These are phyloP conservation scores for Morone chrysops DNA, from an alignment of 2,113 vertebrate species.

Conservation along the genomic window DNA sequence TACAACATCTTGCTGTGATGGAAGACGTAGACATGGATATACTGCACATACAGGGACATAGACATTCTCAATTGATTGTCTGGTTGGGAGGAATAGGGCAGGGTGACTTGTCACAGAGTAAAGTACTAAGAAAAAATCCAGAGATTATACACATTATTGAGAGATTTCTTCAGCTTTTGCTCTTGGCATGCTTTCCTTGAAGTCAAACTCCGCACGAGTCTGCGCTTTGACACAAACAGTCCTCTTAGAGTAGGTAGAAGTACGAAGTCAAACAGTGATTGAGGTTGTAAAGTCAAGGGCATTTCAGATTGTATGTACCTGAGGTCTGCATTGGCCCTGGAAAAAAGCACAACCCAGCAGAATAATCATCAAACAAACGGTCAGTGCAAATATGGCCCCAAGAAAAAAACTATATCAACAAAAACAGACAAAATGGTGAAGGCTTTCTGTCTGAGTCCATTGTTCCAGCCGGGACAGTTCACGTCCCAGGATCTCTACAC, in stretches of 20 bases:
- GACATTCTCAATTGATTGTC: slow-evolving; percentile 79
- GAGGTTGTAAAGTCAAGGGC: slow-evolving; percentile 65
- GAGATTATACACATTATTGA: slow-evolving; percentile 47
- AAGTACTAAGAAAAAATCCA: slow-evolving; percentile 52
- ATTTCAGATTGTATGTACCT: slow-evolving; percentile 75
- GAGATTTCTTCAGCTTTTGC: slow-evolving; percentile 35
- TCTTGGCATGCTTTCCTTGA: slow-evolving; percentile 47
- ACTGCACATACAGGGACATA: slow-evolving; percentile 47
- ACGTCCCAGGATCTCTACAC: slow-evolving; percentile 24
- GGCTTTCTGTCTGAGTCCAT: slow-evolving; percentile 32
- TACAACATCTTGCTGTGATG: slow-evolving; percentile 52
- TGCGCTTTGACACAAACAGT: slow-evolving; percentile 18
- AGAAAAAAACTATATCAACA: slow-evolving; percentile 44
- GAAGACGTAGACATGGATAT: slow-evolving; percentile 63
- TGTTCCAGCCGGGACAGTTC: slow-evolving; percentile 46
- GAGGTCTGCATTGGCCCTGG: slow-evolving; percentile 76
- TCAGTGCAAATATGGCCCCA: slow-evolving; percentile 81
- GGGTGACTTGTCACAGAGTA: slow-evolving; percentile 57
- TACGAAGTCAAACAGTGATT: slow-evolving; percentile 52
- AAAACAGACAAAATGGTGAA: slow-evolving; percentile 37
- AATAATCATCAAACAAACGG: slow-evolving; percentile 59
- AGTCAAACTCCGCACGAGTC: slow-evolving; percentile 11
- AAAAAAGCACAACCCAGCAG: slow-evolving; percentile 71
- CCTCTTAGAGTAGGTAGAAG: slow-evolving; percentile 23
- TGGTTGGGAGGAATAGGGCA: slow-evolving; percentile 56